phyloP scores from a whole-genome alignment of 2,113 vertebrate genomes.

The Calidris pugnax region DNA sequence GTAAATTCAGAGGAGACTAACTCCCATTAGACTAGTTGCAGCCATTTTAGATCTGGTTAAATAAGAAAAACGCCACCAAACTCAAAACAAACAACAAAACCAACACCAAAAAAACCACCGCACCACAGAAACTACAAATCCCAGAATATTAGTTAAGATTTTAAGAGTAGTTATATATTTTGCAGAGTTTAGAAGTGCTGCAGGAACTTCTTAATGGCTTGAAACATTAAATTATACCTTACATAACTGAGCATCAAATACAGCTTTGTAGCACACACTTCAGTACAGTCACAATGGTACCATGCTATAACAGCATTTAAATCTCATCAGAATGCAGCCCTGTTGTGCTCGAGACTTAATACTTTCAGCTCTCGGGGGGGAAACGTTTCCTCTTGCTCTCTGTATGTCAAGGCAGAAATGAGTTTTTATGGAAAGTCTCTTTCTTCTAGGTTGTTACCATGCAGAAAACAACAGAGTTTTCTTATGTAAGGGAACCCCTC shows the following conservation, averaged over 20 bases:
- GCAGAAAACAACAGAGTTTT: not conserved
- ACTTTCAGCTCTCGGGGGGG: not conserved
- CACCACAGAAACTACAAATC: not conserved
- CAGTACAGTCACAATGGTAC: not conserved
- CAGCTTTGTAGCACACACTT: not conserved
- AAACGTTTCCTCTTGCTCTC: not conserved
- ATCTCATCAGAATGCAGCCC: not conserved
- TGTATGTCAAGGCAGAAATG: not conserved
- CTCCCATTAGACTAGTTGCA: not conserved
- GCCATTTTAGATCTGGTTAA: not conserved
- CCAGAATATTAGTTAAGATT: not conserved
- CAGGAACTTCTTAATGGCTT: not conserved
- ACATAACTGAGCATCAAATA: not conserved
- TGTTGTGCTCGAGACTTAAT: accelerated
- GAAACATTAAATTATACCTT: not conserved
- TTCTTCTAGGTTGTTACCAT: not conserved
- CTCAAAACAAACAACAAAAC: not conserved
- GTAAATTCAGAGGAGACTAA: not conserved
- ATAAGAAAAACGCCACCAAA: not conserved
- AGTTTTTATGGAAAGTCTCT: not conserved
- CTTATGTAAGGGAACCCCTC: not conserved
- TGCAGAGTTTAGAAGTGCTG: not conserved
- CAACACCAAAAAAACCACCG: not conserved
- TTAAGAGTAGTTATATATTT: not conserved
- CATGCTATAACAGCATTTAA: not conserved